Evolutionary conservation across 2,888 invertebrate species (phyloP).

Genomic region (Orthosia cruda): DNA sequence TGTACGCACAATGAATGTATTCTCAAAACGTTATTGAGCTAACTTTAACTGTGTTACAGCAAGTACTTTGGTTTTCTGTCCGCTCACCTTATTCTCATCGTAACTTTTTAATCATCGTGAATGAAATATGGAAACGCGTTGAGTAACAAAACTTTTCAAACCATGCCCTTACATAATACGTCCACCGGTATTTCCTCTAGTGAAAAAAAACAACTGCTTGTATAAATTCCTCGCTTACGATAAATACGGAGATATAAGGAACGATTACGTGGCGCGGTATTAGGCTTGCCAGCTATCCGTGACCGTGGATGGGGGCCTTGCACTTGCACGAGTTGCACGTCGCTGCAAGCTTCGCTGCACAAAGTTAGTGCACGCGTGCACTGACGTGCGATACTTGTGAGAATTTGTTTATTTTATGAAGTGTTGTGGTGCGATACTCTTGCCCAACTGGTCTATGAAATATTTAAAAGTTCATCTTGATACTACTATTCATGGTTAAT

Average conservation of each 20-base stretch:
- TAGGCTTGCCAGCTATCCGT: conserved; percentile 57
- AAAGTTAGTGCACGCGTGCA: conserved; percentile 38
- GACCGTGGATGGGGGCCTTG: conserved; percentile 65
- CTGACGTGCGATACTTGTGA: conserved; percentile 21
- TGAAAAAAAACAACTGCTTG: conserved; percentile 29
- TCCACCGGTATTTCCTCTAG: conserved; percentile 33
- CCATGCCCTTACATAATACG: conserved; percentile 19
- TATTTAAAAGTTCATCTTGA: background rate
- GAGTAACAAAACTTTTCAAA: conserved; percentile 16
- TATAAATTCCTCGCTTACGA: conserved; percentile 55
- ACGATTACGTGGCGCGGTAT: conserved; percentile 56
- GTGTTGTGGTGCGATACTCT: too few species aligned
- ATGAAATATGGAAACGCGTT: background rate
- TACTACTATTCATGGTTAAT: background rate
- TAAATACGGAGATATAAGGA: conserved; percentile 59
- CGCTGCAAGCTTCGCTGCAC: conserved; percentile 43
- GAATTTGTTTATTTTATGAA: too few species aligned
- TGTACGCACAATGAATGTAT: too few species aligned
- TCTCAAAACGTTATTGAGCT: too few species aligned
- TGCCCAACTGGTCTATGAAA: background rate
- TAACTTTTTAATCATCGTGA: background rate
- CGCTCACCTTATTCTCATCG: too few species aligned
- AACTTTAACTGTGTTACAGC: too few species aligned
- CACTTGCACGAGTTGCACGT: conserved; percentile 62
- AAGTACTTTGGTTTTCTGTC: too few species aligned